Evolutionary conservation across 2,797 vertebrate genomes (phyloP).

Genomic region (Macropodus opercularis): DNA sequence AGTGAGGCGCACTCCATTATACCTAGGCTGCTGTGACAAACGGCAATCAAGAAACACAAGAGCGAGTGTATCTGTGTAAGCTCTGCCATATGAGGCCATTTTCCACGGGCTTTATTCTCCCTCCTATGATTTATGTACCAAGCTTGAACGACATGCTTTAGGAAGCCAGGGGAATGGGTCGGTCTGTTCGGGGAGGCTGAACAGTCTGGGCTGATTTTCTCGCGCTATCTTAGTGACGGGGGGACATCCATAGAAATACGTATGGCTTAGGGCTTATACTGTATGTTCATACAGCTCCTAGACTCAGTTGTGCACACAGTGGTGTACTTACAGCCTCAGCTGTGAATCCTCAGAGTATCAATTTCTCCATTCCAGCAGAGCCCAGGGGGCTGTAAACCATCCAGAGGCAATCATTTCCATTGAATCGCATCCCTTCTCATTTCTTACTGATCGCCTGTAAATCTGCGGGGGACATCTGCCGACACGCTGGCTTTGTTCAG

Average conservation of each 20-base stretch:
- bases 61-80: constrained; percentile 43
- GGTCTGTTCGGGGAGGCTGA: background rate
- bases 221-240: constrained; percentile 26
- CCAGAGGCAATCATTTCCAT: constrained; percentile 47
- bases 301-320: constrained; percentile 11
- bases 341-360: constrained; percentile 37
- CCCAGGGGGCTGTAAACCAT: constrained; percentile 41
- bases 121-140: constrained; percentile 44
- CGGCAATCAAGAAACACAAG: constrained; percentile 53
- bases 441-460: constrained; percentile 37
- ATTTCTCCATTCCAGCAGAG: constrained; percentile 36
- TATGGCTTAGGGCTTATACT: no score
- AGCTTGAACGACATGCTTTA: background rate
- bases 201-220: constrained; percentile 6
- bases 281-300: background rate
- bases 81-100: constrained; percentile 35
- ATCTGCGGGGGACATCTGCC: constrained; percentile 15
- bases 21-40: constrained; percentile 35
- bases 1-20: constrained; percentile 41
- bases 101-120: constrained; percentile 42
- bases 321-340: constrained; percentile 41
- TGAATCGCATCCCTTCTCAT: constrained; percentile 40
- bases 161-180: constrained; percentile 25
- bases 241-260: no score
- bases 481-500: constrained; percentile 27